Conservation (phyloP, 1,140 invertebrate species). For the Rhagoletis zephyria region DNA sequence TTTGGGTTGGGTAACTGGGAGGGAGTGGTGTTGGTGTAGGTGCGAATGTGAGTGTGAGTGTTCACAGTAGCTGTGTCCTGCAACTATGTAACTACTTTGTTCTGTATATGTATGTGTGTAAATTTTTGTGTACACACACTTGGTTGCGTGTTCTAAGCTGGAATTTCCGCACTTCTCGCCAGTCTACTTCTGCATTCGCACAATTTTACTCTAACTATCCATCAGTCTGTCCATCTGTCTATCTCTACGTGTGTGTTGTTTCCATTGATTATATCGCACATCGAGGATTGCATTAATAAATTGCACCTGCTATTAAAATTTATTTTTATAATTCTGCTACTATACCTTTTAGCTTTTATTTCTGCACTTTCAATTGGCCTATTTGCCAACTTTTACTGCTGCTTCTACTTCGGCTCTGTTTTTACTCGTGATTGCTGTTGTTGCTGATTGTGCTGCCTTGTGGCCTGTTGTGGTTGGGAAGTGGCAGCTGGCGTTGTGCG, state of each 20-base stretch:
- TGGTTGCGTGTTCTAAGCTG: not conserved
- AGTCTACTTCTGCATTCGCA: not conserved
- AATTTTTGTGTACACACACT: not conserved
- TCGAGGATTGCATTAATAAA: slow-evolving; percentile 16
- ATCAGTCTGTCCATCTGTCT: not conserved
- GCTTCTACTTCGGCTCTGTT: not conserved
- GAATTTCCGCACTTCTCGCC: not conserved
- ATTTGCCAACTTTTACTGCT: not conserved
- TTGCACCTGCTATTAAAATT: not conserved
- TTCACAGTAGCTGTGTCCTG: not conserved
- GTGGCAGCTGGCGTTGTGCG: slow-evolving; percentile 30
- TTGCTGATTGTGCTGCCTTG: not conserved
- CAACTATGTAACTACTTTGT: not conserved
- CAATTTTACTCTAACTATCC: no score
- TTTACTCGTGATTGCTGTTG: not conserved
- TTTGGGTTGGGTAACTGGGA: not conserved
- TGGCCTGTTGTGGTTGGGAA: not conserved
- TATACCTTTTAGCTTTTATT: slow-evolving; percentile 31
- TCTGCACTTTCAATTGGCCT: slow-evolving; percentile 22
- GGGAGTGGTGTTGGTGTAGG: not conserved
- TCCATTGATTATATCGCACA: not conserved
- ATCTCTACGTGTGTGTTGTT: not conserved
- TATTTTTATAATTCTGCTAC: not conserved
- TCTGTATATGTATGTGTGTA: not conserved
- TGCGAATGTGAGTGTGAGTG: not conserved